These are phyloP conservation scores for Rhizomys pruinosus DNA, from an alignment of 2,113 vertebrate species.

Conservation along the genomic window DNA sequence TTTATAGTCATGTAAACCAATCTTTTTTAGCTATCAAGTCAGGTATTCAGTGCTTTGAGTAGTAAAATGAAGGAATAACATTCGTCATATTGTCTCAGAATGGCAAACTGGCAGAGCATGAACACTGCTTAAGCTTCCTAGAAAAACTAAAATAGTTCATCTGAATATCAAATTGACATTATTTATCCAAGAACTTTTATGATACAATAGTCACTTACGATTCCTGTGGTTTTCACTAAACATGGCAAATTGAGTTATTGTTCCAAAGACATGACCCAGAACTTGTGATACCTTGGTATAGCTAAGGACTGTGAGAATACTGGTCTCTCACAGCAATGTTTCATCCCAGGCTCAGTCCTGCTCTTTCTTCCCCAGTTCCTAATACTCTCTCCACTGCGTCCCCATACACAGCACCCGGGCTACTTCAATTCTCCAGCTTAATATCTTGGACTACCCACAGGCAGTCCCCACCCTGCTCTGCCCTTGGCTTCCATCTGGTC, in stretches of 20 bases:
- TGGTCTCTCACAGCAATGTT: too few relatives aligned
- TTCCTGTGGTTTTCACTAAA: neutral
- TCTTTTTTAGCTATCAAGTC: neutral
- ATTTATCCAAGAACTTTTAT: neutral
- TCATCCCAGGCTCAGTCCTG: too few relatives aligned
- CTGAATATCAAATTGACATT: neutral
- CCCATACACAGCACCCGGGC: too few relatives aligned
- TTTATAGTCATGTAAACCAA: neutral
- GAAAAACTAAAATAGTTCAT: neutral
- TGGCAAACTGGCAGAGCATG: neutral
- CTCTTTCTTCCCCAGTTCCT: too few relatives aligned
- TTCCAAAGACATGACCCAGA: accelerated
- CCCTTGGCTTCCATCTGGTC: too few relatives aligned
- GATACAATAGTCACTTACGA: neutral
- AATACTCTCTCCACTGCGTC: too few relatives aligned
- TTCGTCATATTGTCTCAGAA: neutral
- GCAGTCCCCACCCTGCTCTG: too few relatives aligned
- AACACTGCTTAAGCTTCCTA: neutral
- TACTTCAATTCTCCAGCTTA: too few relatives aligned
- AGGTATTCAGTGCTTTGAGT: neutral
- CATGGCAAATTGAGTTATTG: neutral
- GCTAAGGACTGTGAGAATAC: neutral
- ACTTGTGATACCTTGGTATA: neutral
- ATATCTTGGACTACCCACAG: too few relatives aligned
- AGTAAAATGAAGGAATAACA: neutral